Percentiles rank a stretch among this genome's conserved stretches.
These are phyloP conservation scores for Abramis brama DNA, from an alignment of 2,113 vertebrate genomes.

Conservation along the genomic window DNA sequence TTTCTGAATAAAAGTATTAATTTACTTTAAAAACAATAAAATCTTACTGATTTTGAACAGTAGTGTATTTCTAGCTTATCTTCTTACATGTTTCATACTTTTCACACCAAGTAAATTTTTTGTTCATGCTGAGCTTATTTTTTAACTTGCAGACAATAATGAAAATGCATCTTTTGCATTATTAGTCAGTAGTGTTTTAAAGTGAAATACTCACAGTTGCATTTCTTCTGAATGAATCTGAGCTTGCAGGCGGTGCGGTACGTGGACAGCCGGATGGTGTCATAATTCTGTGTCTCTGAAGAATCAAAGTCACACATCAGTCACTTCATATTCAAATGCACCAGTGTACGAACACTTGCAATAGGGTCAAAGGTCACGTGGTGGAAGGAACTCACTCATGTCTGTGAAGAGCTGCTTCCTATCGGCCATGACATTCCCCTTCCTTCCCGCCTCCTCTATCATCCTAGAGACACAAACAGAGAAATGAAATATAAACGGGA, in stretches of 20 bases:
- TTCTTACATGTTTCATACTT: background rate
- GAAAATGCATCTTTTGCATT: background rate
- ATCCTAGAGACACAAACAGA: constrained; percentile 75
- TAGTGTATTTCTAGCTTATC: background rate
- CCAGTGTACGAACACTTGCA: background rate
- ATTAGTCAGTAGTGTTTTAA: background rate
- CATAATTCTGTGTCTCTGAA: constrained; percentile 89
- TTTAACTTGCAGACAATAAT: background rate
- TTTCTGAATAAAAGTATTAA: background rate
- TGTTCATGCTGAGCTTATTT: background rate
- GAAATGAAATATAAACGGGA: background rate
- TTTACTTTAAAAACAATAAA: too few relatives aligned
- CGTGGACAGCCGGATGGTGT: constrained; percentile 89
- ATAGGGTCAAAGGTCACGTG: background rate
- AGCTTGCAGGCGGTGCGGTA: constrained; percentile 96
- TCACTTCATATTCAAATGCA: background rate
- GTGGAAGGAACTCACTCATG: constrained; percentile 83
- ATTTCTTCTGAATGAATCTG: constrained; percentile 92
- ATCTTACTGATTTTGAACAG: background rate
- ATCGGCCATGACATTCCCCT: constrained; percentile 82
- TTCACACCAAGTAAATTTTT: background rate
- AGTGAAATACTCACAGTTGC: constrained; percentile 86
- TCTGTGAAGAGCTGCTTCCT: constrained; percentile 91
- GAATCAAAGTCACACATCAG: constrained; percentile 10
- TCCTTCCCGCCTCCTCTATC: constrained; percentile 92